Base-by-base conservation (phyloP, 2,113 vertebrate species). In the Falco punctatus region DNA sequence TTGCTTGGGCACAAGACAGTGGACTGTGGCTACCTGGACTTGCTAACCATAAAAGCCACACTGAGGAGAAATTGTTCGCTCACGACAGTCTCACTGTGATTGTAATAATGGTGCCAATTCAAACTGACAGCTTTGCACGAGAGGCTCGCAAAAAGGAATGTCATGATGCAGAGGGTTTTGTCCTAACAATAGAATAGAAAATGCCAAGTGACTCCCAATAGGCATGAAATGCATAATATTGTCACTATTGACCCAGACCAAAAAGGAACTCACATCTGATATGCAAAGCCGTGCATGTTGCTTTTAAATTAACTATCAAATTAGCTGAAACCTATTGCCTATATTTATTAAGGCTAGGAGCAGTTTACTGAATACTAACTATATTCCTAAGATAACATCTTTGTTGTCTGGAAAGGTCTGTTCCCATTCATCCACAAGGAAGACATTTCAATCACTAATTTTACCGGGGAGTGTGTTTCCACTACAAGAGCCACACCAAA, bases 241-340 rank as follows among this genome's bases (percentile, higher is more conserved):
- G 19, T 93, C 24, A 13, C 54, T 66, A n/a, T 62, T 57, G 54
- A 75, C 67, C 1, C 2, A 86, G 51, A 33, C 44, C 58, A 83
- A 85, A 80, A 24, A 70, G 51, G 71, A 82, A 28, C 46, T 61
- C n/a, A 30, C 75, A 92, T 18, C 11, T 1, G 5, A 33, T 6
- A 23, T 49, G n/a, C 13, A 72, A 42, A 83, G 44, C 26, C 52
- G 38, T 64, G 58, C 27, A 52, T 57, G 44, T 92, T 82, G 58
- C 27, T 57, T 93, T 93, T 88, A 75, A 96, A 93, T 95, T 96
- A 90, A 64, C 77, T 78, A 48, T 62, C 48, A 81, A 91, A 91
- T 94, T 78, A 94, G 59, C 59, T 81, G 82, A 95, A 95, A 80
- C 35, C 35, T 73, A 83, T 88, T 88, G 83, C 32, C 21, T 86